Evolutionary conservation across 2,797 vertebrate species (phyloP), one percentile per base, ranked within the genome.

Genomic region (Columba guinea): DNA sequence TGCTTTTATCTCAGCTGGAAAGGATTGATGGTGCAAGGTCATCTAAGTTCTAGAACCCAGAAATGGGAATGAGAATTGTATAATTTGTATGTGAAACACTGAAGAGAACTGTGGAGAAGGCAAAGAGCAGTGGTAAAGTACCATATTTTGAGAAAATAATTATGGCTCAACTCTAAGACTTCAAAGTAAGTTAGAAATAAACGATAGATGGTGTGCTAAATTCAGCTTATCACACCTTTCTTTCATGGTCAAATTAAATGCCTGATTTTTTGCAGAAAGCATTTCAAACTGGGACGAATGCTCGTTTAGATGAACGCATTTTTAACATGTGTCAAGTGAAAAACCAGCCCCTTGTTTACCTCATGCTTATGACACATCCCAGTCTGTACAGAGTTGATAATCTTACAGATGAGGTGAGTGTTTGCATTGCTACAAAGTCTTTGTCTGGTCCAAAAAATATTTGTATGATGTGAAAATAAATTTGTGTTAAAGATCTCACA

Each of bases 291-390:
- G 99, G 99, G 58, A 99, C 98, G 56, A 99, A 97, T 60, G 98
- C 98, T 51, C 98, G 98, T 64, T 97, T 99, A 93, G 99, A 99
- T 89, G 99, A 99, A 63, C 98, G 99, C 13, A 98, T 99, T 90
- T 99, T 98, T 90, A 98, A 99, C 92, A 99, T 99, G 99, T 99
- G 98, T 96, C 99, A 99, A 97, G 98, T 99, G 93, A 99, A 99
- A 95, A 99, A 98, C 96, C 99, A 99, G 96, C 99, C 99, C 7
- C 97, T 99, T 94, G 97, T 97, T 90, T 99, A 99, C 96, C 93
- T 99, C 87, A 98, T 99, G 98, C 98, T 99, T 37, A 99, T 99
- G 98, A 98, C 99, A 84, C 99, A 99, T 93, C 99, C 99, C n/a
- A 97, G 95, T 68, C 97, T 99, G 89, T 99, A 99, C 95, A 98